Evolutionary conservation across 1,140 invertebrate species (phyloP), one percentile per base, ranked within the genome.

Genomic region (Cheumatopsyche charites): DNA sequence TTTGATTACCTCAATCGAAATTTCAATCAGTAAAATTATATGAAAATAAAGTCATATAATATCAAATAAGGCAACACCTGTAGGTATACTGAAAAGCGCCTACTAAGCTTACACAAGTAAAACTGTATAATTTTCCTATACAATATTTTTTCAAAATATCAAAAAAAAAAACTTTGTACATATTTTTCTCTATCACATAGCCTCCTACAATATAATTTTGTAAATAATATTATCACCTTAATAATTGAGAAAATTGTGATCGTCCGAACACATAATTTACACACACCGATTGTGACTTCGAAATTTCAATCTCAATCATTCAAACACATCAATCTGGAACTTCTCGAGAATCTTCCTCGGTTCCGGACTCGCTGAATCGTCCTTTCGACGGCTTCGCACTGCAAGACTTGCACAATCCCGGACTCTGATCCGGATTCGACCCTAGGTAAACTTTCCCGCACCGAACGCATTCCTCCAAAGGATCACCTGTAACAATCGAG

Each of bases 401-500:
- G 36, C 76, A 76, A 55, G 75, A 77, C 41, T 65, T 73, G 73
- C 78, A 78, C 15, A 77, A 49, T 23, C 78, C 78, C 45, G 76
- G 73, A 55, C 76, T 78, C 21, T 77, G 68, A 21, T 76, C 78
- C 65, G 73, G 73, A 41, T 75, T 71, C 58, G 76, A 75, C 42
- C 72, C 72, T 49, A 81, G 71, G 74, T 78, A 81, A 17, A 78
- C 77, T 76, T 82, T 82, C 25, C 81, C 80, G 76, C 81, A 84
- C 41, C 79, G 72, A 9, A 80, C 78, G 72, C 82, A 83, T 75
- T 84, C 81, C 73, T 82, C 81, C 76, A 81, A 80, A 15, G 79
- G 79, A 71, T 82, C 80, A 72, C 82, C 82, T 84, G 76, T 29
- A 78, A 78, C 41, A 23, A 75, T 75, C 62, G 72, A 17, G 29